phyloP scores from a whole-genome alignment of 1,140 invertebrate genomes.

The Frieseomelitta varia region DNA sequence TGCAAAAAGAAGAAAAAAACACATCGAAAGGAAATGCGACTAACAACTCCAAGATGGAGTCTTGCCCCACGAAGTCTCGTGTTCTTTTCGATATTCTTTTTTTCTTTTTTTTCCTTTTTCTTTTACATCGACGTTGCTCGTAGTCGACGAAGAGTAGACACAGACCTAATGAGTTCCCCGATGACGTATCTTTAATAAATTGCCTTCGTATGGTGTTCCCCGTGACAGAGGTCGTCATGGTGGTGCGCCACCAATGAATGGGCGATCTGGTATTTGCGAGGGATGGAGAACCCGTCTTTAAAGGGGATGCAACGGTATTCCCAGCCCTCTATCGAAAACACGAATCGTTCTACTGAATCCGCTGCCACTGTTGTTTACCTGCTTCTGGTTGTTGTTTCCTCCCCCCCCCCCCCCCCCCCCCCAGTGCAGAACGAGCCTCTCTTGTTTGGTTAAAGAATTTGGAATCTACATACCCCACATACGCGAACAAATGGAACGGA shows the following conservation, averaged over 20 bases:
- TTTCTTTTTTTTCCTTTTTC: too few relatives aligned
- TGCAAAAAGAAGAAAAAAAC: too few relatives aligned
- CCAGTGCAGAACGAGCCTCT: too few relatives aligned
- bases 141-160: background rate
- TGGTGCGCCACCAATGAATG: conserved; percentile 26
- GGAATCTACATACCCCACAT: too few relatives aligned
- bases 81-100: background rate
- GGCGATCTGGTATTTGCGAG: conserved; percentile 25
- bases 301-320: conserved; percentile 41
- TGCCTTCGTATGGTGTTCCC: conserved; percentile 1
- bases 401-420: too few relatives aligned
- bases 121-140: too few relatives aligned
- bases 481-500: too few relatives aligned
- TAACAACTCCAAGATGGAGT: background rate
- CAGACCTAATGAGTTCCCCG: conserved; percentile 7
- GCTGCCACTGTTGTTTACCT: background rate
- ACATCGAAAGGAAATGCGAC: too few relatives aligned
- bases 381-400: background rate
- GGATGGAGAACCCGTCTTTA: conserved; percentile 25
- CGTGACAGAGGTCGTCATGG: conserved; percentile 16
- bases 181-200: conserved; percentile 27
- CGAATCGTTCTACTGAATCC: background rate
- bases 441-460: too few relatives aligned
- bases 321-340: background rate
- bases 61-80: background rate